Evolutionary conservation across 2,888 invertebrate species (phyloP).

Genomic region (Diachrysia chrysitis): DNA sequence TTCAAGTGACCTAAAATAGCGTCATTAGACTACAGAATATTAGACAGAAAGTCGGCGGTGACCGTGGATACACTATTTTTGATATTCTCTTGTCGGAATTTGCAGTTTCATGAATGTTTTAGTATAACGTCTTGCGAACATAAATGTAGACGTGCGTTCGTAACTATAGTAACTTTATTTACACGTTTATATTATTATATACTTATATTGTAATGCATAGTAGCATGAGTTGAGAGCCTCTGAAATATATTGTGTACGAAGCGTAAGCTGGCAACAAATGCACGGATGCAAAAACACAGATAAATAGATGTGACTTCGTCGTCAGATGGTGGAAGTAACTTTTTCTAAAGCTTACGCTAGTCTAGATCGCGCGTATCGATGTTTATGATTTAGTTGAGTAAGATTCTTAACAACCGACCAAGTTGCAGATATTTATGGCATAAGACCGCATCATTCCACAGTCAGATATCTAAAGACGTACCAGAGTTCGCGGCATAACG

Average conservation of each 20-base stretch:
- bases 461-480: constrained; percentile 55
- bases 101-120: constrained; percentile 83
- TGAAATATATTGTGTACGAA: constrained; percentile 74
- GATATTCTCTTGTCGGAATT: constrained; percentile 89
- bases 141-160: constrained; percentile 80
- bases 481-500: constrained; percentile 12
- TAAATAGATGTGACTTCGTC: constrained; percentile 23
- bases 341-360: constrained; percentile 24
- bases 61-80: constrained; percentile 88
- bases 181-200: constrained; percentile 83
- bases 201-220: constrained; percentile 81
- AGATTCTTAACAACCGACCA: constrained; percentile 16
- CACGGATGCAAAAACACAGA: no score
- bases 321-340: constrained; percentile 7
- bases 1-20: constrained; percentile 82
- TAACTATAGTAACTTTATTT: constrained; percentile 88
- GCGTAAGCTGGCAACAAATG: constrained; percentile 77
- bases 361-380: constrained; percentile 31
- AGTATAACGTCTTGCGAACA: constrained; percentile 75
- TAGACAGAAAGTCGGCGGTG: constrained; percentile 84
- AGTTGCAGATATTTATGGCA: constrained; percentile 35
- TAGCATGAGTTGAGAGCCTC: constrained; percentile 81
- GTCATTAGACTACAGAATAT: constrained; percentile 84
- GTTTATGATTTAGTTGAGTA: constrained; percentile 18
- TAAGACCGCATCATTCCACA: constrained; percentile 64